phyloP scores from a whole-genome alignment of 2,797 vertebrate species.

The Sylvia borin region DNA sequence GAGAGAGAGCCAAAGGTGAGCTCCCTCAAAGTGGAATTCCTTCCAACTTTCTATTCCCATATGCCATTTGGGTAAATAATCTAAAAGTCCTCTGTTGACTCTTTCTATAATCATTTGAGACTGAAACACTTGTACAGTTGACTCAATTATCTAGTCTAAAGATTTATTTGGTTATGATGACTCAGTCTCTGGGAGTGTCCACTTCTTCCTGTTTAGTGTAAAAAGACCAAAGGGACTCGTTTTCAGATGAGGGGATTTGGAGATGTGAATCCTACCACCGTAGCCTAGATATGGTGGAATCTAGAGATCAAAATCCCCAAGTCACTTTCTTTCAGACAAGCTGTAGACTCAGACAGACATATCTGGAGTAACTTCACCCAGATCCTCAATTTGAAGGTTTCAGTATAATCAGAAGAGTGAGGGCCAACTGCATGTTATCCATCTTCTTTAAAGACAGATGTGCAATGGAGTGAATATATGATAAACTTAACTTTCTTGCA shows the following conservation, averaged over 20 bases:
- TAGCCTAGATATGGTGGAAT: neutral
- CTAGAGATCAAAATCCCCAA: neutral
- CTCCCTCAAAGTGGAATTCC: neutral
- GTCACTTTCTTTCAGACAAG: neutral
- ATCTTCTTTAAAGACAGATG: neutral
- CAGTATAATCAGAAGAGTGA: neutral
- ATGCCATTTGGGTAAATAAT: neutral
- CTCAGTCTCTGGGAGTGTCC: neutral
- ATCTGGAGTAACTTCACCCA: neutral
- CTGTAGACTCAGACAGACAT: neutral
- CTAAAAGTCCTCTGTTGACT: neutral
- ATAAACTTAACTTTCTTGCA: neutral
- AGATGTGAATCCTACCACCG: neutral
- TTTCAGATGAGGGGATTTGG: neutral
- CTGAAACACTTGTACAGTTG: neutral
- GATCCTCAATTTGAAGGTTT: neutral
- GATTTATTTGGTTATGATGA: neutral
- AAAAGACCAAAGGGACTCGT: neutral
- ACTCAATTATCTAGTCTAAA: neutral
- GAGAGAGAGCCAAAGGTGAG: neutral
- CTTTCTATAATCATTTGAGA: neutral
- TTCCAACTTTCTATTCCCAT: neutral
- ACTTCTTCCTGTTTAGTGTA: neutral
- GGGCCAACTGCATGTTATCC: neutral
- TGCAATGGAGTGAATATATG: neutral